These are phyloP conservation scores for Chymomyza costata DNA, from an alignment of 1,140 invertebrate genomes.

Conservation along the genomic window DNA sequence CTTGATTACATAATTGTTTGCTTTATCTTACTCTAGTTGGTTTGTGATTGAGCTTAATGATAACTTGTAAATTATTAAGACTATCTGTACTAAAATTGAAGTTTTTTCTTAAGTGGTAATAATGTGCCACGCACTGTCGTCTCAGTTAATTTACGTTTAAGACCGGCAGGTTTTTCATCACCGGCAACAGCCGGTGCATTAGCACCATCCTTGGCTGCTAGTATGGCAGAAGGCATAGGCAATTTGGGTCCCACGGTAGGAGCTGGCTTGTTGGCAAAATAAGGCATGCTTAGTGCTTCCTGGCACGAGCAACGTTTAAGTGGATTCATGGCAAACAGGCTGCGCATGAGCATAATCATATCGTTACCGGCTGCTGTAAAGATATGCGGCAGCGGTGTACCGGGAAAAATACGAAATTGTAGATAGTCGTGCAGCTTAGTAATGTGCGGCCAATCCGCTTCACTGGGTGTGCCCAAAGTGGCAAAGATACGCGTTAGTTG, in stretches of 20 bases:
- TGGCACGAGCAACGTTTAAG: slow-evolving; percentile 88
- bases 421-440: slow-evolving; percentile 93
- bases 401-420: slow-evolving; percentile 90
- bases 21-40: no score
- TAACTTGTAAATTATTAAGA: no score
- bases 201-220: slow-evolving; percentile 48
- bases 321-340: slow-evolving; percentile 90
- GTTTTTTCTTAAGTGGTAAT: slow-evolving; percentile 48
- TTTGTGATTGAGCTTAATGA: no score
- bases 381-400: slow-evolving; percentile 91
- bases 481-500: slow-evolving; percentile 97
- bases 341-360: slow-evolving; percentile 89
- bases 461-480: slow-evolving; percentile 92
- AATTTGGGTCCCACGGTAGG: slow-evolving; percentile 88
- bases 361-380: slow-evolving; percentile 97
- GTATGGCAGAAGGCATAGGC: slow-evolving; percentile 81
- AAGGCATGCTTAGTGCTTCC: slow-evolving; percentile 87
- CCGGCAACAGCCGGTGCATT: slow-evolving; percentile 35
- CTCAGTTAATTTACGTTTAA: slow-evolving; percentile 51
- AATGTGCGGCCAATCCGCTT: slow-evolving; percentile 94
- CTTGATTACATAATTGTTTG: no score
- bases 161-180: slow-evolving; percentile 29
- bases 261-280: slow-evolving; percentile 92
- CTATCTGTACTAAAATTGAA: no score
- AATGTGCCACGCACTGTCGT: slow-evolving; percentile 50